These are phyloP conservation scores for Syngnathus acus DNA, from an alignment of 2,797 vertebrate genomes.

Conservation along the genomic window DNA sequence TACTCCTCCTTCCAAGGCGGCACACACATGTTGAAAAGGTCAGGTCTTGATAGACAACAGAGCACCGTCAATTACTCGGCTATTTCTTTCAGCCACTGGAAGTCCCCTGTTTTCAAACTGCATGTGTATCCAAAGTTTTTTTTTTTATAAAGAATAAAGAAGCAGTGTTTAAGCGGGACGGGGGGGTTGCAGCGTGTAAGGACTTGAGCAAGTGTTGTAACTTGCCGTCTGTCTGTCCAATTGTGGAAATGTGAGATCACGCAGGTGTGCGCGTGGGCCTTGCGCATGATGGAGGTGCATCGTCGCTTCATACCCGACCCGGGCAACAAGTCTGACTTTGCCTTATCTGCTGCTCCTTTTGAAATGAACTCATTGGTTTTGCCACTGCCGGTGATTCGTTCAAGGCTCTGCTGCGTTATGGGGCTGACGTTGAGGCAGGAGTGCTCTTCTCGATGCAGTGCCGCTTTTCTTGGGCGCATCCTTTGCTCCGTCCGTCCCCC, in stretches of 20 bases:
- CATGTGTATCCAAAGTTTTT: slow-evolving; percentile 31
- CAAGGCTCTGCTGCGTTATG: too few relatives aligned
- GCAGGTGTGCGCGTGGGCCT: slow-evolving; percentile 34
- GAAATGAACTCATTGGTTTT: neutral
- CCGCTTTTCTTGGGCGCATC: too few relatives aligned
- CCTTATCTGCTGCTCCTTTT: neutral
- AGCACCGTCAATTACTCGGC: slow-evolving; percentile 69
- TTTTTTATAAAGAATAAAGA: slow-evolving; percentile 69
- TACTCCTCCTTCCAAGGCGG: slow-evolving; percentile 46
- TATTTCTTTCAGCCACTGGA: slow-evolving; percentile 64
- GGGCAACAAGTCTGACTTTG: slow-evolving; percentile 15
- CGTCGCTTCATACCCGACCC: slow-evolving; percentile 16
- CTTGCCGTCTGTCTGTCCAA: slow-evolving; percentile 49
- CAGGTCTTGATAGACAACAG: slow-evolving; percentile 73
- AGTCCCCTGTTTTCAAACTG: slow-evolving; percentile 58
- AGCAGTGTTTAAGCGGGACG: slow-evolving; percentile 63
- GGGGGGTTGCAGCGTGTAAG: slow-evolving; percentile 49
- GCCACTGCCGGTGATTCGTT: neutral
- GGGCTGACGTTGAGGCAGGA: too few relatives aligned
- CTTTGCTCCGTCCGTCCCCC: too few relatives aligned
- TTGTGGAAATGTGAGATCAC: slow-evolving; percentile 40
- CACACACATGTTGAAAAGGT: slow-evolving; percentile 68
- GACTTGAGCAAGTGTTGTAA: slow-evolving; percentile 56
- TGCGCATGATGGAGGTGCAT: neutral
- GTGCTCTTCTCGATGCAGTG: too few relatives aligned